A percentile compares a stretch with the other conserved stretches of the same genome.
These are phyloP conservation scores for Rhagonycha fulva DNA, from an alignment of 2,888 invertebrate species.

Conservation along the genomic window DNA sequence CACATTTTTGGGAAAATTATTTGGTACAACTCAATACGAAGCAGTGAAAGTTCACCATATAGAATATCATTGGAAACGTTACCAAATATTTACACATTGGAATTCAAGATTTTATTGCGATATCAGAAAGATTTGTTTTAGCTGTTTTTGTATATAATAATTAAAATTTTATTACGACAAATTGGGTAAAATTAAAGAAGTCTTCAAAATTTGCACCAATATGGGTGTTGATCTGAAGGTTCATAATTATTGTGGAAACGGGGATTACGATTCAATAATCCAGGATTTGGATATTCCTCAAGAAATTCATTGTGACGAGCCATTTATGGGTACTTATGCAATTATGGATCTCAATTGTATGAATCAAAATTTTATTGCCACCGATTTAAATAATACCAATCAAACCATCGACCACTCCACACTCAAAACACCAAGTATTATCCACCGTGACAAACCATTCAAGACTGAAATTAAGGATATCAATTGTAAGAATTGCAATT, in stretches of 20 bases:
- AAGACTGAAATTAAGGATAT: neutral
- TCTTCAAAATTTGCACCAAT: neutral
- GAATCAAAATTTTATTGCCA: neutral
- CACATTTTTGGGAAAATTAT: neutral
- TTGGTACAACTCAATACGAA: neutral
- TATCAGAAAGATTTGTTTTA: neutral
- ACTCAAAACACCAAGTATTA: too few relatives aligned
- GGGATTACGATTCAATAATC: slow-evolving; percentile 3
- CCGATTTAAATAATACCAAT: neutral
- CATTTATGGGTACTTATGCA: slow-evolving; percentile 7
- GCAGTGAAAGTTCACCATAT: neutral
- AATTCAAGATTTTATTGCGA: neutral
- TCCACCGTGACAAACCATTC: neutral
- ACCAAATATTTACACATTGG: neutral
- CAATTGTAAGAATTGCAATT: neutral
- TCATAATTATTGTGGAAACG: slow-evolving; percentile 10
- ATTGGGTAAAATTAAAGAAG: neutral
- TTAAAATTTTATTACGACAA: neutral
- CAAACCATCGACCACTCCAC: neutral
- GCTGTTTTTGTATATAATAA: neutral
- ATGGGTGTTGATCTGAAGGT: neutral
- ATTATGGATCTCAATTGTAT: neutral
- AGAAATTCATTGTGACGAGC: neutral
- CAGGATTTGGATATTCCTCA: neutral
- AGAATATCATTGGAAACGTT: neutral